Evolutionary conservation across 2,888 invertebrate genomes (phyloP).

Genomic region (Mythimna lalbum): DNA sequence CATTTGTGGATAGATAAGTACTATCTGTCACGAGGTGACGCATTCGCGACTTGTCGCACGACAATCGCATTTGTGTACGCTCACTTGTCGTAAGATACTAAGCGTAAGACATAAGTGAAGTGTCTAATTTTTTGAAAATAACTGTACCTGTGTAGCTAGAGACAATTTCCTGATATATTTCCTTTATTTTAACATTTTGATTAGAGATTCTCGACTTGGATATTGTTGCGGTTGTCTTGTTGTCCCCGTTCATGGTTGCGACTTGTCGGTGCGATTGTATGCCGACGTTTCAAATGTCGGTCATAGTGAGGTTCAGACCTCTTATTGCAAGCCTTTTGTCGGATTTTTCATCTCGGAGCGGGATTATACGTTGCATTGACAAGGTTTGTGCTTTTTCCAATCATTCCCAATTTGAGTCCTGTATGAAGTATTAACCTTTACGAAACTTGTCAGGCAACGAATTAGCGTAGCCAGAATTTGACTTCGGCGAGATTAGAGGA

Average conservation of each 20-base stretch:
- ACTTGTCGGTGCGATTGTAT: constrained; percentile 47
- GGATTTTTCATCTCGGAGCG: constrained; percentile 26
- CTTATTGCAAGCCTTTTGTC: constrained; percentile 8
- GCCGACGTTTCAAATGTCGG: constrained; percentile 38
- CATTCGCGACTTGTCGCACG: constrained; percentile 61
- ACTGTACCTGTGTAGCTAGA: constrained; percentile 90
- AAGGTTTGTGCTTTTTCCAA: constrained; percentile 50
- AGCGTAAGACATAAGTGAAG: constrained; percentile 85
- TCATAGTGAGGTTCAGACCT: background rate
- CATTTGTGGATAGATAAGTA: constrained; percentile 78
- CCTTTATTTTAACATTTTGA: constrained; percentile 63
- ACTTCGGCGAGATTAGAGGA: background rate
- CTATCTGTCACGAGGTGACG: constrained; percentile 66
- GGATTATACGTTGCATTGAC: constrained; percentile 45
- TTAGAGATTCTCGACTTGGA: constrained; percentile 76
- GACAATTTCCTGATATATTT: constrained; percentile 81
- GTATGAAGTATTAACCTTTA: constrained; percentile 46
- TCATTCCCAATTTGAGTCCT: constrained; percentile 63
- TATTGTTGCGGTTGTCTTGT: constrained; percentile 78
- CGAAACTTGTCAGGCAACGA: constrained; percentile 51
- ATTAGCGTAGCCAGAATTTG: constrained; percentile 18
- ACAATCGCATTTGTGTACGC: constrained; percentile 67
- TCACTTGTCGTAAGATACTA: constrained; percentile 81
- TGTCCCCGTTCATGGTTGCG: constrained; percentile 60
- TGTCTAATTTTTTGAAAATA: constrained; percentile 78